Conservation (phyloP, 2,888 invertebrate genomes). For the Diploptera punctata region DNA sequence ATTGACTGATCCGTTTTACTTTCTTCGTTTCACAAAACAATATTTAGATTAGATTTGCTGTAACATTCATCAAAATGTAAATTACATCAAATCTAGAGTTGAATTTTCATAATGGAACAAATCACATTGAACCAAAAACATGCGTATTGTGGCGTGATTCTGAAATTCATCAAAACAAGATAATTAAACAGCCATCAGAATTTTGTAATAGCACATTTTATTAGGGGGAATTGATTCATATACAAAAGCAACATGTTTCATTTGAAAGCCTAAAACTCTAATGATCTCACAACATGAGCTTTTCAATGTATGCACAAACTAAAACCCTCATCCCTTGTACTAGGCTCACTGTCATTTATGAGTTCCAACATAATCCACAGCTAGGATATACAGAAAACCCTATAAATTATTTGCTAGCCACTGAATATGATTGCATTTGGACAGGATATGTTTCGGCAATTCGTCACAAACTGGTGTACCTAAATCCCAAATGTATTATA, state of each 20-base stretch:
- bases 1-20: too few relatives aligned
- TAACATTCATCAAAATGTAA: too few relatives aligned
- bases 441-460: conserved; percentile 35
- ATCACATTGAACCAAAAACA: too few relatives aligned
- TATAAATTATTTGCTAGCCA: conserved; percentile 33
- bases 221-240: not conserved
- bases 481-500: conserved; percentile 29
- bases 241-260: not conserved
- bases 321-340: not conserved
- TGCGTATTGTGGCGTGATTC: not conserved
- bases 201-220: not conserved
- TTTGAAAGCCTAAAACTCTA: conserved; percentile 10
- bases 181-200: conserved; percentile 5
- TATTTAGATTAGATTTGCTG: too few relatives aligned
- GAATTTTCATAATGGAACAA: too few relatives aligned
- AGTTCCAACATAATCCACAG: conserved; percentile 27
- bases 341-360: conserved; percentile 32
- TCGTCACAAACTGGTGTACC: conserved; percentile 33
- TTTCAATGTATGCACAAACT: not conserved
- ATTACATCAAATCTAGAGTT: too few relatives aligned
- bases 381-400: conserved; percentile 27
- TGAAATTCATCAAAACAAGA: not conserved
- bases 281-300: conserved; percentile 5
- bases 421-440: conserved; percentile 27
- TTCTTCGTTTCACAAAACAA: too few relatives aligned